Evolutionary conservation across 2,113 vertebrate genomes (phyloP).

Genomic region (Pseudorhombus dupliciocellatus): DNA sequence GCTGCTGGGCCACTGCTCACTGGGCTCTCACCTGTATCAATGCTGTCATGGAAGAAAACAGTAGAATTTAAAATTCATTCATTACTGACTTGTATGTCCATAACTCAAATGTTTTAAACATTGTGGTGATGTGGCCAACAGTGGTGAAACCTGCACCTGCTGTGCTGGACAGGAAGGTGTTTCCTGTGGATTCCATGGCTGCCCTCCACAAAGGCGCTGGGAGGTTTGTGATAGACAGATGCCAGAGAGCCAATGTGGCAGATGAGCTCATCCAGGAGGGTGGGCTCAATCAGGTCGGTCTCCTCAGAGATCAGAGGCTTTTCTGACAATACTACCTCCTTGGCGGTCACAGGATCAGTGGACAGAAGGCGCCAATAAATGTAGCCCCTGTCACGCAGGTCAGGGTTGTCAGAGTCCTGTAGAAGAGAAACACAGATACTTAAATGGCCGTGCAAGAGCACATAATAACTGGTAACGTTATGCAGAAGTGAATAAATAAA

Average conservation of each 20-base stretch:
- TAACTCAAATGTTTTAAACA: not conserved
- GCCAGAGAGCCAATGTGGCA: constrained; percentile 97
- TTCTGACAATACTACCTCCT: constrained; percentile 96
- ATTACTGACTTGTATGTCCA: not conserved
- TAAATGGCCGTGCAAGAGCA: not conserved
- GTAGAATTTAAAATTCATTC: not conserved
- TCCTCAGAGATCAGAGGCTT: constrained; percentile 98
- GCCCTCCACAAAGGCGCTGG: constrained; percentile 97
- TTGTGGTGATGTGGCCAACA: not conserved
- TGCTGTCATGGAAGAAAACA: constrained; percentile 73
- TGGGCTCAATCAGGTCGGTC: constrained; percentile 96
- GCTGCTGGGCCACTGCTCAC: constrained; percentile 84
- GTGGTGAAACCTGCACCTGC: constrained; percentile 80
- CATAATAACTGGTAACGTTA: not conserved
- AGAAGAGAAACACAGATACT: not conserved
- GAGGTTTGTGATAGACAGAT: constrained; percentile 97
- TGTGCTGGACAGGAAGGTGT: constrained; percentile 96
- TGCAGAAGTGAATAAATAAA: not conserved
- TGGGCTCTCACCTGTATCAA: constrained; percentile 93
- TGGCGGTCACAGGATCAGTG: constrained; percentile 97
- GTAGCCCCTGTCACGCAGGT: constrained; percentile 97
- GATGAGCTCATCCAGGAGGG: constrained; percentile 94
- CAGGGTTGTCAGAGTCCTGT: constrained; percentile 98
- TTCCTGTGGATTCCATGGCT: constrained; percentile 98
- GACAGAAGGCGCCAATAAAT: constrained; percentile 99